These are phyloP conservation scores for Fabriciana adippe DNA, from an alignment of 2,888 invertebrate species.

Conservation along the genomic window DNA sequence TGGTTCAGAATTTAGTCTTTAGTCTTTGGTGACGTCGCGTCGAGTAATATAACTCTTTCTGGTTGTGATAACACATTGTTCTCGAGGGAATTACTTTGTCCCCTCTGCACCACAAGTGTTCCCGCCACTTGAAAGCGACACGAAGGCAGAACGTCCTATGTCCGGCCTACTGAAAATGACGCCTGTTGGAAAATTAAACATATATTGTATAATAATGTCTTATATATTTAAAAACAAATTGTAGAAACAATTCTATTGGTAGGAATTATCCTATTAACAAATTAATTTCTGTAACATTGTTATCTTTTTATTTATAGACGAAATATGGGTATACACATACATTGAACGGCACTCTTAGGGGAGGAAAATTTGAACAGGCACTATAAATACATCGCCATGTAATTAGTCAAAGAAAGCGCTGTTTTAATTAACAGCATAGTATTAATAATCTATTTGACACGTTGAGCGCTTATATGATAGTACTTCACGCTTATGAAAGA, in stretches of 20 bases:
- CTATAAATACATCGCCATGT: neutral
- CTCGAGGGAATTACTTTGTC: conserved; percentile 63
- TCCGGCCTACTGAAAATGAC: conserved; percentile 7
- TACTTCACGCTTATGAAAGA: conserved; percentile 26
- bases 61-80: conserved; percentile 62
- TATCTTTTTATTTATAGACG: neutral
- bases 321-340: neutral
- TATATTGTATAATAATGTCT: neutral
- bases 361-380: neutral
- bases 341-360: too few species aligned
- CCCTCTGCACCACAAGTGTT: conserved; percentile 50
- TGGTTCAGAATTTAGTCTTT: conserved; percentile 34
- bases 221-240: too few species aligned
- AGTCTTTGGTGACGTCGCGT: conserved; percentile 39
- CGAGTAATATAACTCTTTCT: conserved; percentile 46
- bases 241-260: too few species aligned
- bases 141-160: conserved; percentile 24
- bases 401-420: conserved; percentile 8
- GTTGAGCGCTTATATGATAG: conserved; percentile 33
- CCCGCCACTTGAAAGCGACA: conserved; percentile 36
- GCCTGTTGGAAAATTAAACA: neutral
- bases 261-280: too few species aligned
- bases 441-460: conserved; percentile 29
- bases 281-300: neutral
- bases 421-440: conserved; percentile 12